A percentile compares a stretch with the other conserved stretches of the same genome.
Conservation (phyloP, 92 coral and sea anemone species). For the Actinostola sp. region DNA sequence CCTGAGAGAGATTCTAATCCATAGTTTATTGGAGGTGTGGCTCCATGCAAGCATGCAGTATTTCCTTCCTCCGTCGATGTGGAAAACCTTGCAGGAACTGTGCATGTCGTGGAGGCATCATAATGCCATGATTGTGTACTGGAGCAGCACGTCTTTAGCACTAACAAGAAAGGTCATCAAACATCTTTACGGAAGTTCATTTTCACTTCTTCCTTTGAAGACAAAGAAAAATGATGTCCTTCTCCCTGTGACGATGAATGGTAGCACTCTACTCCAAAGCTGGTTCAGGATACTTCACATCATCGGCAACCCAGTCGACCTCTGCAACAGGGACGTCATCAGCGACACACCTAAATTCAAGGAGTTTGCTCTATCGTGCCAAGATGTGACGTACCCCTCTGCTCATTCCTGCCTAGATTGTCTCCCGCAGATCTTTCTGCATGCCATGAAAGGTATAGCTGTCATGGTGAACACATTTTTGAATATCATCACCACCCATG, state of each 20-base stretch:
- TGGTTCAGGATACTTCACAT: slow-evolving; percentile 98
- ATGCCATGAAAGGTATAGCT: slow-evolving; percentile 94
- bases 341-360: slow-evolving; percentile 89
- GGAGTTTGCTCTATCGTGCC: slow-evolving; percentile 88
- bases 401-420: slow-evolving; percentile 84
- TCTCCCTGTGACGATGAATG: slow-evolving; percentile 71
- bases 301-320: slow-evolving; percentile 93
- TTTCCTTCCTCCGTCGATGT: slow-evolving; percentile 92
- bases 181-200: slow-evolving; percentile 83
- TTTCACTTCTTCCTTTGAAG: slow-evolving; percentile 67
- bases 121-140: slow-evolving; percentile 80
- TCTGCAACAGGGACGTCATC: slow-evolving; percentile 80
- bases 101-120: slow-evolving; percentile 98
- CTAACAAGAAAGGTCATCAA: slow-evolving; percentile 84
- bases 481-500: slow-evolving; percentile 63
- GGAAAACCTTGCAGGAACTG: slow-evolving; percentile 96
- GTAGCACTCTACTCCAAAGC: slow-evolving; percentile 81
- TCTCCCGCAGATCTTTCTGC: slow-evolving; percentile 89
- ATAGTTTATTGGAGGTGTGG: slow-evolving; percentile 91
- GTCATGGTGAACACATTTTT: slow-evolving; percentile 79
- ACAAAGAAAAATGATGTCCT: slow-evolving; percentile 82
- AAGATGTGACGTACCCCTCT: slow-evolving; percentile 72
- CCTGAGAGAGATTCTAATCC: slow-evolving; percentile 80
- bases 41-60: slow-evolving; percentile 83
- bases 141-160: slow-evolving; percentile 85